Evolutionary conservation across 2,888 invertebrate species (phyloP).

Genomic region (Lagria hirta): DNA sequence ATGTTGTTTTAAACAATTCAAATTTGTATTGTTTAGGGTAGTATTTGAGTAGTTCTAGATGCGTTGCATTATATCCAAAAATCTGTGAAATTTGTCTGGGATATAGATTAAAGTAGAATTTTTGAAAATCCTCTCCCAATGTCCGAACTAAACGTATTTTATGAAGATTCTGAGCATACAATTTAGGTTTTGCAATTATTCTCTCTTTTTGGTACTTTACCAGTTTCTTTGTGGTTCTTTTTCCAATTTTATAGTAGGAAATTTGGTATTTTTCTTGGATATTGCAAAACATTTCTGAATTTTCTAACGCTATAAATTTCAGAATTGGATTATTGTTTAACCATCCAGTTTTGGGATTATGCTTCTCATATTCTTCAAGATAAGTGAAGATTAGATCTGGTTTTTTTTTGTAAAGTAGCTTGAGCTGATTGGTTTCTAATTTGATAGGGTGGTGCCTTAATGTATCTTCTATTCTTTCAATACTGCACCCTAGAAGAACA

Average conservation of each 20-base stretch:
- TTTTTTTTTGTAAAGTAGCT: constrained; percentile 6
- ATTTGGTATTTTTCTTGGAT: constrained; percentile 6
- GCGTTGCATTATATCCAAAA: no score
- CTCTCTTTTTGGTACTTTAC: background rate
- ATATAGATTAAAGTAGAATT: constrained; percentile 4
- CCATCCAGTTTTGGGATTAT: background rate
- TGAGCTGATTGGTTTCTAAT: constrained; percentile 7
- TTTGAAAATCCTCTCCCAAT: constrained; percentile 3
- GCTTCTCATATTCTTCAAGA: constrained; percentile 3
- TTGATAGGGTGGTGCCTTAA: constrained; percentile 4
- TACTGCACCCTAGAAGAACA: constrained; percentile 3
- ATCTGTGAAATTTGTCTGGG: background rate
- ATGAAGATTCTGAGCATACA: constrained; percentile 1
- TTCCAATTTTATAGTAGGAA: background rate
- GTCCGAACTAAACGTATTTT: background rate
- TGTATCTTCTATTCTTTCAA: constrained; percentile 3
- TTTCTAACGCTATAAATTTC: background rate
- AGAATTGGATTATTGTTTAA: constrained; percentile 1
- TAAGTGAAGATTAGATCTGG: constrained; percentile 7
- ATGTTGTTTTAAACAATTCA: constrained; percentile 2
- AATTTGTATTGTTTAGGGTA: background rate
- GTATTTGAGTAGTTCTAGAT: background rate
- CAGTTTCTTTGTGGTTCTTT: constrained; percentile 7
- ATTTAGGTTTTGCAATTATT: constrained; percentile 5
- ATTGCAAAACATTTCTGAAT: constrained; percentile 7